Conservation (phyloP, 2,888 invertebrate species). For the Gnatocerus cornutus region DNA sequence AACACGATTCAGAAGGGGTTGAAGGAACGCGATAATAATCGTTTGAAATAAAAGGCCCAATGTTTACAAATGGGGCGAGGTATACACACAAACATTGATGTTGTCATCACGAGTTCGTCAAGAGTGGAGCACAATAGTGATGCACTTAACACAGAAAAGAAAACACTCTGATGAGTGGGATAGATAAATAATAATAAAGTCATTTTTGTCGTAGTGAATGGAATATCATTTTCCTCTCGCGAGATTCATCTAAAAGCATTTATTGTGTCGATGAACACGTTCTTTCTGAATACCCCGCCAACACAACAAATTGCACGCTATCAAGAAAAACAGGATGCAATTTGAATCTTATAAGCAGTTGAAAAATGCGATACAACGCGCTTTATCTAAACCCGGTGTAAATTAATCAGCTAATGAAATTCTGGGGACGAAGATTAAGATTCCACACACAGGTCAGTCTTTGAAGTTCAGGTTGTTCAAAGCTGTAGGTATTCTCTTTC, state of each 20-base stretch:
- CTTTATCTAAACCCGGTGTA: slow-evolving; percentile 52
- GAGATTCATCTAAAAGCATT: slow-evolving; percentile 38
- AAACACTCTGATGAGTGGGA: slow-evolving; percentile 60
- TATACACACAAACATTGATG: slow-evolving; percentile 54
- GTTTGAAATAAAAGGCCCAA: slow-evolving; percentile 57
- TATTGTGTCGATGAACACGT: slow-evolving; percentile 28
- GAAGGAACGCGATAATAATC: slow-evolving; percentile 59
- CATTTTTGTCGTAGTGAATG: slow-evolving; percentile 54
- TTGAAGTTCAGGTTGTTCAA: slow-evolving; percentile 62
- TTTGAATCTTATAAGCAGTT: background rate
- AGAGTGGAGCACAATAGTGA: slow-evolving; percentile 56
- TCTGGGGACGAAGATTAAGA: slow-evolving; percentile 63
- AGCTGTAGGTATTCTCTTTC: slow-evolving; percentile 58
- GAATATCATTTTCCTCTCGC: slow-evolving; percentile 52
- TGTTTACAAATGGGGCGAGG: slow-evolving; percentile 58
- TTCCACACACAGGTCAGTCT: slow-evolving; percentile 61
- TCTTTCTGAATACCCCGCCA: slow-evolving; percentile 9
- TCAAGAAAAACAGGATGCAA: background rate
- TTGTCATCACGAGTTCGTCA: slow-evolving; percentile 52
- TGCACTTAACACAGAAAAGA: slow-evolving; percentile 58
- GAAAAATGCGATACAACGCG: slow-evolving; percentile 4
- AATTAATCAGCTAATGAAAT: slow-evolving; percentile 64
- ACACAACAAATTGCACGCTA: slow-evolving; percentile 23
- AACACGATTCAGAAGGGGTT: slow-evolving; percentile 58
- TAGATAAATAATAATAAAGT: slow-evolving; percentile 61